A percentile compares a stretch with the other conserved stretches of the same genome.
Evolutionary conservation across 2,888 invertebrate species (phyloP).

Genomic region (Atethmia centrago): DNA sequence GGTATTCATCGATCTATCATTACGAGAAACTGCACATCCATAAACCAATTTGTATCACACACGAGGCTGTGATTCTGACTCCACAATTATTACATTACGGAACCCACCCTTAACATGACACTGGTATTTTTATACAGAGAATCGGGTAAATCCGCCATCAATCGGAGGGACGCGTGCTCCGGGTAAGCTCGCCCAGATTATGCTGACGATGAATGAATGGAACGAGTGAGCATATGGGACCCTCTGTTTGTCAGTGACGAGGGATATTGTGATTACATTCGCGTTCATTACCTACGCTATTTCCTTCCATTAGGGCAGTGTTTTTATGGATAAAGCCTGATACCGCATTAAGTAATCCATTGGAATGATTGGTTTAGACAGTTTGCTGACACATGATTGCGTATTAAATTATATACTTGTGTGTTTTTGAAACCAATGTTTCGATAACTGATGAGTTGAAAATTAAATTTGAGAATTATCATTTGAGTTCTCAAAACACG

Average conservation of each 20-base stretch:
- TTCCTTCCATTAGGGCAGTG: slow-evolving; percentile 76
- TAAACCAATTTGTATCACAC: not conserved
- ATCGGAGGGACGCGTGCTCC: slow-evolving; percentile 77
- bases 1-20: not conserved
- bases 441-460: not conserved
- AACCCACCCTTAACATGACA: slow-evolving; percentile 61
- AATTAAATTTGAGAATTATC: not conserved
- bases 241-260: slow-evolving; percentile 68
- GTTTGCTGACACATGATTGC: slow-evolving; percentile 15
- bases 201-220: slow-evolving; percentile 63
- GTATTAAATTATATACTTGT: slow-evolving; percentile 5
- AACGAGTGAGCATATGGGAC: slow-evolving; percentile 71
- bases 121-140: slow-evolving; percentile 70
- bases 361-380: slow-evolving; percentile 38
- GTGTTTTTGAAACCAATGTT: not conserved
- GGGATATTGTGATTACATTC: slow-evolving; percentile 80
- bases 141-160: slow-evolving; percentile 80
- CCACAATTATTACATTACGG: slow-evolving; percentile 28
- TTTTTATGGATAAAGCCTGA: slow-evolving; percentile 61
- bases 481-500: not conserved
- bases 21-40: not conserved
- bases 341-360: slow-evolving; percentile 45
- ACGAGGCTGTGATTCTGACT: not conserved
- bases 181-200: slow-evolving; percentile 79
- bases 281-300: slow-evolving; percentile 82